Base-by-base conservation (phyloP, 2,797 vertebrate genomes). In the Diplodus puntazzo region DNA sequence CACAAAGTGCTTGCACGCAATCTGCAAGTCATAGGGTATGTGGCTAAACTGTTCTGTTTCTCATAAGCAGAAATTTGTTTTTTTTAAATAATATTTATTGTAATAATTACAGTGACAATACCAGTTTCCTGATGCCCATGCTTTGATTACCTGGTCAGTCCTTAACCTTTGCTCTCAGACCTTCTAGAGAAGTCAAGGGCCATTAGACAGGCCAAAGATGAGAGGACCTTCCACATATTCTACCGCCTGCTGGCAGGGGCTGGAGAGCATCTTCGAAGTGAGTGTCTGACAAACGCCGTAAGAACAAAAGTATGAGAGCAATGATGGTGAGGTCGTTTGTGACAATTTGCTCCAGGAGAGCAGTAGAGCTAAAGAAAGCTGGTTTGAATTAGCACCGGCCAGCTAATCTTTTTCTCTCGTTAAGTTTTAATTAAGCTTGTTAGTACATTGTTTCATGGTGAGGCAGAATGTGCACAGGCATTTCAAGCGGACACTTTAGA, bases 131-230 rank as follows among this genome's bases (percentile, higher is more conserved):
- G 7, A 25, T 25, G 57, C 12, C 48, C 10, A 17, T 45, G 69
- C 39, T 67, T 12, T 23, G 8, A 52, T 76, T 67, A 61, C 13
- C 48, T 57, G 5, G 39, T 74, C 45, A 86, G 83, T 91, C 95
- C 97, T 98, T 95, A 96, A 95, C 82, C 0, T 62, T 6, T 13
- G 4, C 68, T 66, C 49, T 75, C 93, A 99, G 98, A 99, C 88
- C 91, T 99, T 88, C 86, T 99, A 88, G 98, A 99, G 92, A 99
- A 99, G 91, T 99, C 98, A 25, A 96, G 98, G 0, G 98, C 98
- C 46, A 97, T 99, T 57, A 96, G 98, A 43, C 98, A 99, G 92
- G 98, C 98, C 85, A 99, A 99, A 93, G 98, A 99, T 52, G 98
- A 99, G 77, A 89, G 98, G 34, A 99, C 98, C 1, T 99, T 99